phyloP scores from a whole-genome alignment of 2,888 invertebrate species.

The Drosophila lutescens region DNA sequence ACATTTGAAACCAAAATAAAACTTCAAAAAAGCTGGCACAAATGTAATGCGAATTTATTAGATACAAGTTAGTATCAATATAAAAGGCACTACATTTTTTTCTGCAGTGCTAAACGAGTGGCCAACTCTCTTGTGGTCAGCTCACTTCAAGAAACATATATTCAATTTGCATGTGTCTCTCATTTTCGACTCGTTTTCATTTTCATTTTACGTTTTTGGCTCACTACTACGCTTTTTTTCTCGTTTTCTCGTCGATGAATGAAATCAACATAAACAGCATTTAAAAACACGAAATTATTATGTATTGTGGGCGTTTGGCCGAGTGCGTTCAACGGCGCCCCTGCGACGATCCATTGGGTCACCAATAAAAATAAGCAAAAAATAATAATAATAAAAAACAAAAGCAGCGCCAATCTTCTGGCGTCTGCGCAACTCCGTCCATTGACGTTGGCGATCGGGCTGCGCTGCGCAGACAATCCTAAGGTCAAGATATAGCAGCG shows the following conservation, averaged over 20 bases:
- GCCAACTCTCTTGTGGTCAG: constrained; percentile 26
- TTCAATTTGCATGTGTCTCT: constrained; percentile 69
- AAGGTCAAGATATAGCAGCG: constrained; percentile 67
- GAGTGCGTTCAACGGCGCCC: constrained; percentile 74
- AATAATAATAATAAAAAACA: constrained; percentile 4
- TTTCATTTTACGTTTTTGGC: constrained; percentile 47
- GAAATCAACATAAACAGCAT: constrained; percentile 56
- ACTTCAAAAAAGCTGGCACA: no score
- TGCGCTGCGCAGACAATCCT: constrained; percentile 51
- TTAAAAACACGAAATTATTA: constrained; percentile 46
- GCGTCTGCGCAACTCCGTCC: constrained; percentile 54
- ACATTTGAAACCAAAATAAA: no score
- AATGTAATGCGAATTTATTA: background rate
- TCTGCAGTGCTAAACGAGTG: constrained; percentile 4
- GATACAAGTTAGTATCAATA: no score
- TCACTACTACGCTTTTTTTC: constrained; percentile 31
- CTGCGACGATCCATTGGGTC: constrained; percentile 58
- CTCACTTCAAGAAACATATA: constrained; percentile 34
- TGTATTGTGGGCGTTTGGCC: constrained; percentile 55
- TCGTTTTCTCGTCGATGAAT: constrained; percentile 56
- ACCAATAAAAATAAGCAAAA: constrained; percentile 28
- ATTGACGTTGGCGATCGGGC: constrained; percentile 69
- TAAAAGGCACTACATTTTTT: background rate
- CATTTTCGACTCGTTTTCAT: constrained; percentile 50
- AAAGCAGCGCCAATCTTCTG: constrained; percentile 28